Evolutionary conservation across 2,888 invertebrate species (phyloP), one percentile per base, ranked within the genome.

Genomic region (Hoplodrina ambigua): DNA sequence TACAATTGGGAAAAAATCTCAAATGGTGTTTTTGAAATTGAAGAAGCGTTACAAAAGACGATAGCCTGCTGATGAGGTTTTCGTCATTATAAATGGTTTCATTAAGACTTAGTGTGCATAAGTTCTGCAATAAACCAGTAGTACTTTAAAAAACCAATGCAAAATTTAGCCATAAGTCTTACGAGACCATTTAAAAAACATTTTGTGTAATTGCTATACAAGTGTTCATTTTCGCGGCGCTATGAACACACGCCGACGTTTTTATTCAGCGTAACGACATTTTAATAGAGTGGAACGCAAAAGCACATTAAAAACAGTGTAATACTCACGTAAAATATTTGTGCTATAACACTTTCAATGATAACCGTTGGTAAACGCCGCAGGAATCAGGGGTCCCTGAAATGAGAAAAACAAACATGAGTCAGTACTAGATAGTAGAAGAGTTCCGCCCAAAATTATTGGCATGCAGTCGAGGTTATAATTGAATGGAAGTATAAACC

Each of bases 341-440:
- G 94, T 95, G 94, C 95, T 96, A 93, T 90, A 93, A 95, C 94
- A 94, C 97, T 96, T 96, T 98, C 98, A 98, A 97, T 99, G 99
- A 97, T 99, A 99, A 97, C 99, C 99, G 97, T 99, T 99, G 97
- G 99, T 99, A 97, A 99, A 99, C 96, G 99, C 99, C 97, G 99
- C 98, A 96, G 99, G 99, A 97, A 99, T 99, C 97, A 99, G 97
- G 94, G 99, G 98, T 94, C 98, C 99, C 99, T 99, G 97, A 84
- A 97, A 97, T 93, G 94, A 93, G 82, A 88, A 87, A 85, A 87
- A 81, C 73, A 80, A 81, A 78, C 72, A 61, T 59, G 37, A 62
- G 46, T 85, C 63, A 84, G 77, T 66, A 72, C 77, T 76, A 76
- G 71, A 69, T 66, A 65, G 72, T 73, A 77, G 72, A 81, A 72